A percentile compares a stretch with the other conserved stretches of the same genome.
Evolutionary conservation across 1,140 invertebrate genomes (phyloP).

Genomic region (Linepithema humile): DNA sequence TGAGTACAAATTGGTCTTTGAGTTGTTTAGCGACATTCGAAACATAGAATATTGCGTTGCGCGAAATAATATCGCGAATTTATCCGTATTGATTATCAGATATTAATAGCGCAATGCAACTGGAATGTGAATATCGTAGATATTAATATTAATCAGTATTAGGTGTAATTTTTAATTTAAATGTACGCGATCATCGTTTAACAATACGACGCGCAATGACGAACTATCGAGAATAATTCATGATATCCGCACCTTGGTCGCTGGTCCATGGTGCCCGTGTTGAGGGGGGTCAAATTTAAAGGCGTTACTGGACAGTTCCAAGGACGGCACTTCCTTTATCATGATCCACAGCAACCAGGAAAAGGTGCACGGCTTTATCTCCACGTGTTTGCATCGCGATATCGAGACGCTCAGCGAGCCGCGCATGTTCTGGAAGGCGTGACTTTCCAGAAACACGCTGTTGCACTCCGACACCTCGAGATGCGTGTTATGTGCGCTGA

Average conservation of each 20-base stretch:
- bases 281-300: constrained; percentile 87
- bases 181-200: neutral
- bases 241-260: constrained; percentile 84
- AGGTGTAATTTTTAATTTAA: neutral
- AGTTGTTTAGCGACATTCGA: neutral
- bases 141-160: constrained; percentile 9
- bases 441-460: constrained; percentile 84
- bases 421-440: constrained; percentile 85
- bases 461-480: constrained; percentile 85
- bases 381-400: constrained; percentile 85
- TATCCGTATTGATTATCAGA: constrained; percentile 18
- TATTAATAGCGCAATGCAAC: constrained; percentile 4
- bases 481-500: constrained; percentile 83
- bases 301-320: constrained; percentile 85
- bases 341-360: constrained; percentile 87
- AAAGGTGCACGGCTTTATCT: constrained; percentile 87
- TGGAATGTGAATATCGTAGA: neutral
- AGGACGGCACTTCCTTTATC: constrained; percentile 84
- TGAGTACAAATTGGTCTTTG: neutral
- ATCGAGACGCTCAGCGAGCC: constrained; percentile 87
- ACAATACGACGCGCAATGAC: neutral
- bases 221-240: neutral
- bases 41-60: neutral
- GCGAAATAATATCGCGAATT: constrained; percentile 6
- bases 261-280: constrained; percentile 84